These are phyloP conservation scores for Catagonus wagneri DNA, from an alignment of 2,113 vertebrate species.

Conservation along the genomic window DNA sequence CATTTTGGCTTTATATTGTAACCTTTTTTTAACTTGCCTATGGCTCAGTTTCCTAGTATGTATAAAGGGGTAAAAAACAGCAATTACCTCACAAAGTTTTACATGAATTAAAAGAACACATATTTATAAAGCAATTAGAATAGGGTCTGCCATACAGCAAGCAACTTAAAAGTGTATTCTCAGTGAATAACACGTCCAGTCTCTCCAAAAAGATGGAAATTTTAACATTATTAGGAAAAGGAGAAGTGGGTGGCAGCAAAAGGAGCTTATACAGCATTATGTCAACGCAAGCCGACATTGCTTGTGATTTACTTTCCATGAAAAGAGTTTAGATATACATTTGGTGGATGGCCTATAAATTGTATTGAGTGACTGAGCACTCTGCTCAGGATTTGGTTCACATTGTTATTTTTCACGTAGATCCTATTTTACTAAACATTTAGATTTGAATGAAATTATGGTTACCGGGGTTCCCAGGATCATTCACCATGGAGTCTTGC, in stretches of 20 bases:
- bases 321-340: constrained; percentile 53
- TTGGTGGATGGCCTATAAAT: constrained; percentile 43
- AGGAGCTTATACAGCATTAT: background rate
- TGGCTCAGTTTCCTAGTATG: background rate
- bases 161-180: constrained; percentile 9
- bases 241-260: background rate
- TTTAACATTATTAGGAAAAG: background rate
- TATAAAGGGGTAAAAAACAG: background rate
- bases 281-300: background rate
- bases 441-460: constrained; percentile 70
- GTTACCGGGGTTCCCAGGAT: constrained; percentile 25
- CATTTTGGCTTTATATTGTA: background rate
- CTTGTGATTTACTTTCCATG: constrained; percentile 32
- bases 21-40: background rate
- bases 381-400: constrained; percentile 39
- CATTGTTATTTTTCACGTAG: constrained; percentile 53
- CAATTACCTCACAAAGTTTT: background rate
- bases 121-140: constrained; percentile 32
- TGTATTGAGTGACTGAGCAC: constrained; percentile 29
- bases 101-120: background rate
- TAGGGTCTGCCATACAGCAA: background rate
- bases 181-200: constrained; percentile 8
- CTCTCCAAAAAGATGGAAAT: background rate
- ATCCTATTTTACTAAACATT: constrained; percentile 57
- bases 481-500: constrained; percentile 30